Conservation (phyloP, 2,113 vertebrate species). For the Gymnorhina tibicen region DNA sequence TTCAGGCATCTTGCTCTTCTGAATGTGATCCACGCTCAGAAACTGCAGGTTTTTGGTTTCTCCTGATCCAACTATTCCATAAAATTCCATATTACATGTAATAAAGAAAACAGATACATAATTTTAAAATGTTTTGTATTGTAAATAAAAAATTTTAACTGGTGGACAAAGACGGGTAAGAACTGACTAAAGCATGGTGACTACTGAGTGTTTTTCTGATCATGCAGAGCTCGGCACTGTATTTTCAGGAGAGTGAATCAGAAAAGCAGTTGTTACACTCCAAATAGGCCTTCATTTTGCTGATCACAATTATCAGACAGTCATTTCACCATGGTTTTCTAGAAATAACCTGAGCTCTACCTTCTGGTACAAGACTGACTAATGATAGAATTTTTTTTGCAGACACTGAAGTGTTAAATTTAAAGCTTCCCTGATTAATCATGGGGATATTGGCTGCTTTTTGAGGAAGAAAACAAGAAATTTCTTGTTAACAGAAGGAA, state of each 20-base stretch:
- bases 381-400: neutral
- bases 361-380: neutral
- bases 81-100: neutral
- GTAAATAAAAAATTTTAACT: neutral
- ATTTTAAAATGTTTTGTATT: neutral
- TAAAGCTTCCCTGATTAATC: neutral
- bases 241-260: neutral
- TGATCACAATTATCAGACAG: neutral
- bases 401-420: neutral
- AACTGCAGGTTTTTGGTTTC: neutral
- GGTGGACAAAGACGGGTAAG: neutral
- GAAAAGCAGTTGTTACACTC: neutral
- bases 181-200: neutral
- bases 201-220: neutral
- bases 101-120: neutral
- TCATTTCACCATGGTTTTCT: neutral
- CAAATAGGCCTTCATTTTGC: neutral
- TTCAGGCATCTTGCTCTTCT: neutral
- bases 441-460: neutral
- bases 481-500: neutral
- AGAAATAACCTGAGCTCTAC: neutral
- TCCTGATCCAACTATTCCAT: neutral
- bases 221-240: neutral
- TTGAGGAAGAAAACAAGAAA: neutral
- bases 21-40: neutral